Base-by-base conservation (phyloP, 2,113 vertebrate species). In the Rhodinocichla rosea region DNA sequence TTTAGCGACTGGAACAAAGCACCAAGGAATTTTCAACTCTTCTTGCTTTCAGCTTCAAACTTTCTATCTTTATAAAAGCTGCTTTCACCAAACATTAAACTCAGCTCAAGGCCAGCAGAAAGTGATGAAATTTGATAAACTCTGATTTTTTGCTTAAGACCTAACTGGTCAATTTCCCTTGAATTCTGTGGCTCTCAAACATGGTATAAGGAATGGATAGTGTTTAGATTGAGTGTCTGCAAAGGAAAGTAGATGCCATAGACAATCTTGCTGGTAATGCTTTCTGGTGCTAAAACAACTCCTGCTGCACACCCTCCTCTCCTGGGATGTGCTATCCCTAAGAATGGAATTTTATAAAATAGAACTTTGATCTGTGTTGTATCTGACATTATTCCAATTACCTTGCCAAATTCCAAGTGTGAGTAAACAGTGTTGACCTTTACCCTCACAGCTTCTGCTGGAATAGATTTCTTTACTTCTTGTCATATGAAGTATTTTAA, bases 331-430 rank as follows among this genome's bases (percentile, higher is more conserved):
- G 65, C 57, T 91, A 19, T 33, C 30, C 70, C 40, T 77, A 80
- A 76, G 74, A 85, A 7, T 63, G 42, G 39, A 83, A 87, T 90
- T 93, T 73, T 85, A 55, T 57, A 53, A 94, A 87, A 74, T 9
- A 85, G 37, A 80, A 35, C 55, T 94, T 95, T 77, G 62, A 83
- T 93, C 83, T 90, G 1, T 83, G 35, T 78, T 95, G 35, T 60
- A 68, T 81, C 76, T 96, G 89, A 96, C 76, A 64, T 87, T 94
- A 86, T 94, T 93, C 89, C 73, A 89, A 71, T 78, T 81, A 81
- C 67, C 70, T 83, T 92, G 93, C 82, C 93, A 92, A 83, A 83
- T 88, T 95, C 82, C 84, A 90, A 85, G 64, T 63, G 65, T 83
- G 81, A 79, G 57, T 85, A 94, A 95, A 95, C 87, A 80, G 42